These are phyloP conservation scores for Prolemur simus DNA, from an alignment of 2,113 vertebrate genomes.

Conservation along the genomic window DNA sequence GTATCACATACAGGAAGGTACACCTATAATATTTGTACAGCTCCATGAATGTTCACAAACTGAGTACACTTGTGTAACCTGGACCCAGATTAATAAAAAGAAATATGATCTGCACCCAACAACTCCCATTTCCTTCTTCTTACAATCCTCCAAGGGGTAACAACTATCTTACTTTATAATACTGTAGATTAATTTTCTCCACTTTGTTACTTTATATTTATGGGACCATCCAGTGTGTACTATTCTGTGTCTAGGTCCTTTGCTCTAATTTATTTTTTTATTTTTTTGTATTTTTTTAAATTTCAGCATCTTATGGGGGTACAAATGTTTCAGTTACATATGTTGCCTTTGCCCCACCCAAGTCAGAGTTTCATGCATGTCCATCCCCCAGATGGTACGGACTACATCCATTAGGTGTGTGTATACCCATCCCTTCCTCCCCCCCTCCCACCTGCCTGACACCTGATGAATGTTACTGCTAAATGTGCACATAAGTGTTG, in stretches of 20 bases:
- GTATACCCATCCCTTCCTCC: no score
- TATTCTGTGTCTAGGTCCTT: background rate
- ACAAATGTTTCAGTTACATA: no score
- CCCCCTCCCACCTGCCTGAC: no score
- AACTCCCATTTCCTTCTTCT: background rate
- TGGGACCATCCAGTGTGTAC: background rate
- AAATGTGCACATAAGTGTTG: no score
- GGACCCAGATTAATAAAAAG: background rate
- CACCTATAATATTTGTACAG: background rate
- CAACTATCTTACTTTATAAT: background rate
- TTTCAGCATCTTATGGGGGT: no score
- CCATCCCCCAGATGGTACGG: no score
- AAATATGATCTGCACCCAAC: background rate
- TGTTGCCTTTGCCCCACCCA: no score
- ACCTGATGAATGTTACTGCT: no score
- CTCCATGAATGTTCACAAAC: background rate
- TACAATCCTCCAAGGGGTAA: background rate
- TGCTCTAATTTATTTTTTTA: background rate
- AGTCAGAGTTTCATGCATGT: no score
- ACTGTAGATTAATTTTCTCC: background rate
- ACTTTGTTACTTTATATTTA: background rate
- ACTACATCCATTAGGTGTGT: no score
- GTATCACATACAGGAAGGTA: background rate
- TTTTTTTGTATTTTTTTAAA: no score
- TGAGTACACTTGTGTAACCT: background rate